These are phyloP conservation scores for Helostoma temminkii DNA, from an alignment of 2,797 vertebrate genomes.

Conservation along the genomic window DNA sequence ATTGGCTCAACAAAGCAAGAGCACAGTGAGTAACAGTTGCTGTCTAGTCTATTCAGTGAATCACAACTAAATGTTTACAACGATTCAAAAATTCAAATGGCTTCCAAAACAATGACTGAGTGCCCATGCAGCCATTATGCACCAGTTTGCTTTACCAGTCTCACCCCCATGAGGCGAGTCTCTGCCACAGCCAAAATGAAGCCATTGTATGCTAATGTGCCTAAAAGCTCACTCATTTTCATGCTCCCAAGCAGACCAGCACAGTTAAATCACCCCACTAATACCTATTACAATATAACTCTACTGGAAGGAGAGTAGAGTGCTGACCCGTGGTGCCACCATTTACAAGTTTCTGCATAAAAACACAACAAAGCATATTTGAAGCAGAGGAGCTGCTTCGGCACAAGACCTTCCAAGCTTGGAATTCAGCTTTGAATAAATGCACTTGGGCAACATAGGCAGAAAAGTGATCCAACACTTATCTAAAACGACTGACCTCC, in stretches of 20 bases:
- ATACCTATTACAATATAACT: slow-evolving; percentile 69
- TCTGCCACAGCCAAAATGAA: slow-evolving; percentile 66
- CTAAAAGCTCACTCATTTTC: slow-evolving; percentile 70
- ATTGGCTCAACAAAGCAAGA: slow-evolving; percentile 39
- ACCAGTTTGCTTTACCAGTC: slow-evolving; percentile 59
- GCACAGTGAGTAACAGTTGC: slow-evolving; percentile 28
- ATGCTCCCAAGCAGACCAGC: slow-evolving; percentile 63
- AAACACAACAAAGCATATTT: slow-evolving; percentile 66
- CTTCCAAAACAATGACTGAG: slow-evolving; percentile 51
- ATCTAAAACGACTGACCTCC: slow-evolving; percentile 58
- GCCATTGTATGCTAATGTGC: slow-evolving; percentile 81
- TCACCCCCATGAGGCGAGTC: slow-evolving; percentile 36
- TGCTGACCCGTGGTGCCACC: slow-evolving; percentile 70
- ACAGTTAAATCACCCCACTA: slow-evolving; percentile 65
- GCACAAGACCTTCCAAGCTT: slow-evolving; percentile 41
- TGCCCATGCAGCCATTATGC: slow-evolving; percentile 58
- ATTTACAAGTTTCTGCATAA: slow-evolving; percentile 74
- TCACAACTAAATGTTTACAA: slow-evolving; percentile 22
- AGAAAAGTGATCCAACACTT: slow-evolving; percentile 51
- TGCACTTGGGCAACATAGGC: slow-evolving; percentile 24
- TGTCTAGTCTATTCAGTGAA: slow-evolving; percentile 35
- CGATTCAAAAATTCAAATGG: slow-evolving; percentile 62
- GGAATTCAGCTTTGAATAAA: slow-evolving; percentile 57
- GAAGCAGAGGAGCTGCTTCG: slow-evolving; percentile 41
- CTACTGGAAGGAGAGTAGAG: slow-evolving; percentile 54